Conservation (phyloP, 2,888 invertebrate genomes). For the Stenichneumon culpator region DNA sequence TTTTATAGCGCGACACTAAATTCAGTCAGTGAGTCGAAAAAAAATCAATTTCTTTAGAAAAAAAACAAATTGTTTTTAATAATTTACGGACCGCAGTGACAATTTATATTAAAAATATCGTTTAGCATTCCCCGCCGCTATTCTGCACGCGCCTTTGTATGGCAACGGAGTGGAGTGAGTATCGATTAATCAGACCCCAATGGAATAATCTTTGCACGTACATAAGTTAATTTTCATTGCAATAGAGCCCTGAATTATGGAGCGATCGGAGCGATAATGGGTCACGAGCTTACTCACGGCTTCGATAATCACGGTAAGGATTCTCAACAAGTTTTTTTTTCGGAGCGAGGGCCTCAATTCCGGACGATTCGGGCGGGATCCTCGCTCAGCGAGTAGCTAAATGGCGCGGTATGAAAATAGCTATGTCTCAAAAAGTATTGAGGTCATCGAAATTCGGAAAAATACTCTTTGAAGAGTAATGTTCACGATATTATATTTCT, state of each 20-base stretch:
- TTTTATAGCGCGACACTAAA: slow-evolving; percentile 91
- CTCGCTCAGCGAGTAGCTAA: too few species aligned
- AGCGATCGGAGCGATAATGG: slow-evolving; percentile 94
- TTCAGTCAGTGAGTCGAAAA: slow-evolving; percentile 89
- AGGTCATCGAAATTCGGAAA: too few species aligned
- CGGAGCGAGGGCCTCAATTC: too few species aligned
- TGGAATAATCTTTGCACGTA: background rate
- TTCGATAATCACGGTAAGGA: slow-evolving; percentile 91
- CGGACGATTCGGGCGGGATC: too few species aligned
- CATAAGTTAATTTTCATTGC: slow-evolving; percentile 45
- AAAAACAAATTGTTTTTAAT: slow-evolving; percentile 4
- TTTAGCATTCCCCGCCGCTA: slow-evolving; percentile 86
- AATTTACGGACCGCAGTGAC: background rate
- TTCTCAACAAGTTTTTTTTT: background rate
- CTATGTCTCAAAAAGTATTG: too few species aligned
- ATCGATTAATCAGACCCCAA: slow-evolving; percentile 27
- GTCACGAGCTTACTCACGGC: slow-evolving; percentile 94
- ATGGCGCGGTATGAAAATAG: too few species aligned
- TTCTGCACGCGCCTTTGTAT: slow-evolving; percentile 86
- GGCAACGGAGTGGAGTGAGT: slow-evolving; percentile 91
- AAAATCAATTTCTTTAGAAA: background rate
- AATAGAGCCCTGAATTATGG: slow-evolving; percentile 91
- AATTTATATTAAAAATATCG: background rate
- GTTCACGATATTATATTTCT: too few species aligned
- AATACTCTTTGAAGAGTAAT: too few species aligned